phyloP scores from a whole-genome alignment of 1,140 invertebrate genomes.

The Laupala kohalensis region DNA sequence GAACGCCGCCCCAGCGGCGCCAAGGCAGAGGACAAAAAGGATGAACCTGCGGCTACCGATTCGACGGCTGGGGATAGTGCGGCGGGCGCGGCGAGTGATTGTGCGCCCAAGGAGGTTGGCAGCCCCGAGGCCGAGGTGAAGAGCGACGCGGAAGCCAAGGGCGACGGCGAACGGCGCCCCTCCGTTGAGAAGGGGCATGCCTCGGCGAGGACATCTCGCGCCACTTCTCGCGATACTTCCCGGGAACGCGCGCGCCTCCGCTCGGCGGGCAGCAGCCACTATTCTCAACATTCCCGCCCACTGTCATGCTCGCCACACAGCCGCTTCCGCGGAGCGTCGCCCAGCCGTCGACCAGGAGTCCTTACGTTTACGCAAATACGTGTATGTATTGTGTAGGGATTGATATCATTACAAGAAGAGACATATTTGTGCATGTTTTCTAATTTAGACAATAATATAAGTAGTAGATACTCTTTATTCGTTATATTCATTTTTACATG shows the following conservation, averaged over 20 bases:
- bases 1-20: constrained; percentile 8
- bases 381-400: constrained; percentile 30
- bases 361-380: constrained; percentile 50
- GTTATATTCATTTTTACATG: too few relatives aligned
- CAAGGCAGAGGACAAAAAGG: constrained; percentile 11
- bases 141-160: constrained; percentile 1
- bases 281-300: constrained; percentile 4
- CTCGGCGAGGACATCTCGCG: too few relatives aligned
- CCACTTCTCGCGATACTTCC: constrained; percentile 14
- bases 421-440: too few relatives aligned
- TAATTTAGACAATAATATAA: too few relatives aligned
- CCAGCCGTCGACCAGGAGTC: constrained; percentile 35
- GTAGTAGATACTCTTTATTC: too few relatives aligned
- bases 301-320: constrained; percentile 4
- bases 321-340: constrained; percentile 14
- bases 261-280: constrained; percentile 13
- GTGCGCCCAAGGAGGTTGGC: too few relatives aligned
- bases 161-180: background rate
- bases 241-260: constrained; percentile 12
- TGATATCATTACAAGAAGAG: too few relatives aligned
- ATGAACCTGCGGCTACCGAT: constrained; percentile 11
- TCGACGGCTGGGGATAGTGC: too few relatives aligned
- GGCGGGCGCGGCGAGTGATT: too few relatives aligned
- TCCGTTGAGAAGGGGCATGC: background rate
- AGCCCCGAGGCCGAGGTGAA: too few relatives aligned